Conservation (phyloP, 1,140 invertebrate species). For the Drosophila sp. region DNA sequence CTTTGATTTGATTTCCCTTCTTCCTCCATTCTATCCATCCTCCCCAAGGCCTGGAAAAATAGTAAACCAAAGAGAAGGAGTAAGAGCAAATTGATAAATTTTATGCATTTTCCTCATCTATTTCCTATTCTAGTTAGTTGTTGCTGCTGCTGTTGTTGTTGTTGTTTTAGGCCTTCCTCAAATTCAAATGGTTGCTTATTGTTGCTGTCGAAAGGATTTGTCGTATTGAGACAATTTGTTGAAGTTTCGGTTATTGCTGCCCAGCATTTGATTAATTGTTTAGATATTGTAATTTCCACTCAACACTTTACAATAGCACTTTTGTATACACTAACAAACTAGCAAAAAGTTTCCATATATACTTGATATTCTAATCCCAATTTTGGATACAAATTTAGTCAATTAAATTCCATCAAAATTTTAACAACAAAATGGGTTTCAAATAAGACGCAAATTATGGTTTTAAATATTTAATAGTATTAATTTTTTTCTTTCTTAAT, state of each 20-base stretch:
- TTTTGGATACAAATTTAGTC: too few relatives aligned
- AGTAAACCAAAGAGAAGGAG: constrained; percentile 20
- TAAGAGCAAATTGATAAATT: constrained; percentile 68
- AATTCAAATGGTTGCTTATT: constrained; percentile 10
- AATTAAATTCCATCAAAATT: too few relatives aligned
- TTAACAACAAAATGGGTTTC: too few relatives aligned
- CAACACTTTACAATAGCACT: not conserved
- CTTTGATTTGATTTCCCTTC: constrained; percentile 64
- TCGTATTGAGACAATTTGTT: constrained; percentile 49
- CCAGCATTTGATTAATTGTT: constrained; percentile 63
- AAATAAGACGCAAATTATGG: too few relatives aligned
- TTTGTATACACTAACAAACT: not conserved
- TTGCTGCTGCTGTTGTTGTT: constrained; percentile 17
- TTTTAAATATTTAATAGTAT: too few relatives aligned
- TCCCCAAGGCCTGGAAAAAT: not conserved
- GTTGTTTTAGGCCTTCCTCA: constrained; percentile 33
- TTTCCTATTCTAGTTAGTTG: constrained; percentile 8
- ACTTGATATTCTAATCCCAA: too few relatives aligned
- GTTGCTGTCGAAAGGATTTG: constrained; percentile 66
- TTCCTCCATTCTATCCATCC: constrained; percentile 22
- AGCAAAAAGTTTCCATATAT: not conserved
- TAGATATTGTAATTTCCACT: constrained; percentile 17
- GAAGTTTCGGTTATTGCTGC: constrained; percentile 48
- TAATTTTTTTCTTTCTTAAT: too few relatives aligned
- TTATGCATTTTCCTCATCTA: constrained; percentile 54